Conservation (phyloP, 2,113 vertebrate species). For the Mirza zaza region DNA sequence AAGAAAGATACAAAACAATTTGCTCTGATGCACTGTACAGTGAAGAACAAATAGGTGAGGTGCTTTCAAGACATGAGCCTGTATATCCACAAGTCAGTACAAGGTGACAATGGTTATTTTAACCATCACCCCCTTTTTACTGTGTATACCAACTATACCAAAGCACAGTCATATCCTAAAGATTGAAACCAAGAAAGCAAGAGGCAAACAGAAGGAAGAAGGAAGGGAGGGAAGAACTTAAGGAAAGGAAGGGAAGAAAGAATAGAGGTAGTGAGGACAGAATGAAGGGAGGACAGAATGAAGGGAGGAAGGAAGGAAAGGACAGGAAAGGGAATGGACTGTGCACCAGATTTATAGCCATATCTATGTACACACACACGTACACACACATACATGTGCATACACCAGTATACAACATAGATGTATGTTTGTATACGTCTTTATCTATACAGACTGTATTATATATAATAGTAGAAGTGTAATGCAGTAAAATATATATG, state of each 20-base stretch:
- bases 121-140: neutral
- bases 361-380: too few relatives aligned
- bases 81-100: neutral
- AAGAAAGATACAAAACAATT: slow-evolving; percentile 53
- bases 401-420: neutral
- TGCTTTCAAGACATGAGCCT: slow-evolving; percentile 16
- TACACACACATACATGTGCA: neutral
- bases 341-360: neutral
- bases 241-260: neutral
- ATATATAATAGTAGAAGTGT: neutral
- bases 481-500: neutral
- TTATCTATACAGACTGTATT: neutral
- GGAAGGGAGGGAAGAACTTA: neutral
- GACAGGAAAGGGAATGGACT: neutral
- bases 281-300: neutral
- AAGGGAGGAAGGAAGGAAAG: neutral
- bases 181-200: neutral
- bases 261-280: too few relatives aligned
- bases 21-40: slow-evolving; percentile 5
- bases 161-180: neutral
- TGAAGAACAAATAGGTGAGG: slow-evolving; percentile 28
- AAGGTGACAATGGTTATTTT: neutral
- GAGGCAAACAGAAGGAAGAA: neutral
- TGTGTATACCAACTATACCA: neutral
- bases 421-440: neutral